Conservation (phyloP, 2,888 invertebrate species). For the Pocota personata region DNA sequence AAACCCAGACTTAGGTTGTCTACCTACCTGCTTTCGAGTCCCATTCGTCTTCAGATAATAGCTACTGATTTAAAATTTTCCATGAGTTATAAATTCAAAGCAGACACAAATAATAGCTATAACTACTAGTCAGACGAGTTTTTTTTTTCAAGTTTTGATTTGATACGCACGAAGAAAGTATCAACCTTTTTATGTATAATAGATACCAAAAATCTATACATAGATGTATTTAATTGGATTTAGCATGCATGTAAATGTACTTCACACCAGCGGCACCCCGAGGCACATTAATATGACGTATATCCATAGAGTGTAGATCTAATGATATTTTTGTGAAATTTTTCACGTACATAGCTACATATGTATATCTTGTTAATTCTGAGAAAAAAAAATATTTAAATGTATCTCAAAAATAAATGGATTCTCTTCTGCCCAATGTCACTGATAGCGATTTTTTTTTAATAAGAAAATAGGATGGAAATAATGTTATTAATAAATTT, state of each 20-base stretch:
- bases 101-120: conserved; percentile 33
- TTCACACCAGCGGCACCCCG: not conserved
- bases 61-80: conserved; percentile 39
- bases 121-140: conserved; percentile 20
- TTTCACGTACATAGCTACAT: conserved; percentile 6
- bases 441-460: not conserved
- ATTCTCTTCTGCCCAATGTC: conserved; percentile 9
- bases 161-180: conserved; percentile 39
- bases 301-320: conserved; percentile 14
- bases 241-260: not conserved
- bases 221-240: not conserved
- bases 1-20: not conserved
- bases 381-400: not conserved
- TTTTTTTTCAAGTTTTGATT: conserved; percentile 6
- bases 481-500: conserved; percentile 32
- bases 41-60: conserved; percentile 32
- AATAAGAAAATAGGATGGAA: conserved; percentile 24
- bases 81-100: conserved; percentile 2
- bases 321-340: conserved; percentile 34
- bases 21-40: conserved; percentile 11
- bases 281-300: not conserved
- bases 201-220: not conserved
- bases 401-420: not conserved
- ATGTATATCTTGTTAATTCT: not conserved
- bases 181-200: conserved; percentile 17